Evolutionary conservation across 2,797 vertebrate species (phyloP), one percentile per base, ranked within the genome.

Genomic region (Sebastes cheni): DNA sequence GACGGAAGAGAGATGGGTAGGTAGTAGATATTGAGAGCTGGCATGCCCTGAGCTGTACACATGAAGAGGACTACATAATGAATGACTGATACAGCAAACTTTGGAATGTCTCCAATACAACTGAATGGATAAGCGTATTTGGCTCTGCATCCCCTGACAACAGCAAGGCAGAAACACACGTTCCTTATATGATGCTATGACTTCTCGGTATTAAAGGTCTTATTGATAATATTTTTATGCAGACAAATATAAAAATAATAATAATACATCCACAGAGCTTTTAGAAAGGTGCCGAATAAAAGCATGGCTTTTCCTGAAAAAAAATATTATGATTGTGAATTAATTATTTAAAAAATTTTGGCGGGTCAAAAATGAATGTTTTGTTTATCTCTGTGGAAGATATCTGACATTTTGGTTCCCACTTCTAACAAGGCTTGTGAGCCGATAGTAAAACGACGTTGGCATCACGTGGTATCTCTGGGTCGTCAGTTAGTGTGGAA

Each of bases 1-100:
- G 58, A 69, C 14, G 5, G 18, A 23, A 54, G 30, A 27, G 32
- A 42, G 52, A 77, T 77, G 46, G 34, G 8, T 22, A 65, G 25
- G 70, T 66, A 54, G 60, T 18, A 36, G 42, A 29, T 14, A 36
- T 55, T 42, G 58, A 46, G 36, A 23, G 68, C 46, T 67, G 64
- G 39, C 72, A n/a, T 30, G 67, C 27, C 8, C 69, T 27, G 32
- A 79, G 67, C 56, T 54, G 66, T 36, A 42, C 70, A 32, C 46
- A 25, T 59, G 10, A 71, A 64, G 46, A 29, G 9, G 58, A 52
- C 56, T 23, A 6, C 2, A 3, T 65, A 46, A 46, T 46, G 42
- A 62, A 79, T 60, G 68, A 77, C 39, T 55, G 54, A 80, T 46
- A 20, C 36, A 46, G 52, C 10, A 73, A 72, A 77, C 60, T 6